Evolutionary conservation across 2,888 invertebrate species (phyloP).

Genomic region (Zonitis immaculata): DNA sequence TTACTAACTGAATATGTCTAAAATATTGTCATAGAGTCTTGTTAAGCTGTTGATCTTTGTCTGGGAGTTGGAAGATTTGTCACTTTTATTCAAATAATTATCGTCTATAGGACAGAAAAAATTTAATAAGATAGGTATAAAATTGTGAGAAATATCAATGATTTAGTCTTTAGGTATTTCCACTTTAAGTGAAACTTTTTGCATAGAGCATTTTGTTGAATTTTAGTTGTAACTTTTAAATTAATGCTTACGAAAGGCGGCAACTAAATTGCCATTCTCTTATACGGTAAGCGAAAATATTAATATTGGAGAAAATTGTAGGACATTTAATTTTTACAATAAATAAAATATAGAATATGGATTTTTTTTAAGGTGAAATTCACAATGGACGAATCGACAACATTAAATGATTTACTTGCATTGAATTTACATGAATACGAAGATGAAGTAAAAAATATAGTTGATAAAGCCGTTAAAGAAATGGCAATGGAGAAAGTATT

Average conservation of each 20-base stretch:
- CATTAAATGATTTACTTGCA: constrained; percentile 79
- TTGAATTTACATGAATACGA: constrained; percentile 88
- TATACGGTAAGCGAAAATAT: constrained; percentile 31
- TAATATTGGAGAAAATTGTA: no score
- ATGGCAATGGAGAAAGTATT: constrained; percentile 94
- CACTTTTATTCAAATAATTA: no score
- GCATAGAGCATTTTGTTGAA: no score
- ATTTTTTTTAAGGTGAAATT: constrained; percentile 63
- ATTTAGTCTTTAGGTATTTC: no score
- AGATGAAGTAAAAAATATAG: constrained; percentile 92
- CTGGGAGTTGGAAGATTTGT: no score
- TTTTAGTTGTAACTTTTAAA: not conserved
- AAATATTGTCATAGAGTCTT: no score
- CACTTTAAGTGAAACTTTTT: not conserved
- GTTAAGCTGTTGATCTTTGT: no score
- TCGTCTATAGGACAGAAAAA: no score
- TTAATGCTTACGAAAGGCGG: constrained; percentile 23
- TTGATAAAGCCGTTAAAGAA: constrained; percentile 94
- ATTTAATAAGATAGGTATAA: no score
- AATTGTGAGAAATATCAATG: no score
- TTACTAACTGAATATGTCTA: no score
- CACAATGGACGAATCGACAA: constrained; percentile 78
- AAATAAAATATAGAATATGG: not conserved
- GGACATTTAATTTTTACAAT: constrained; percentile 10
- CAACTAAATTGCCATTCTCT: constrained; percentile 29